Percentiles rank a stretch among this genome's conserved stretches.
Conservation (phyloP, 2,113 vertebrate species). For the Pseudorectes ferrugineus region DNA sequence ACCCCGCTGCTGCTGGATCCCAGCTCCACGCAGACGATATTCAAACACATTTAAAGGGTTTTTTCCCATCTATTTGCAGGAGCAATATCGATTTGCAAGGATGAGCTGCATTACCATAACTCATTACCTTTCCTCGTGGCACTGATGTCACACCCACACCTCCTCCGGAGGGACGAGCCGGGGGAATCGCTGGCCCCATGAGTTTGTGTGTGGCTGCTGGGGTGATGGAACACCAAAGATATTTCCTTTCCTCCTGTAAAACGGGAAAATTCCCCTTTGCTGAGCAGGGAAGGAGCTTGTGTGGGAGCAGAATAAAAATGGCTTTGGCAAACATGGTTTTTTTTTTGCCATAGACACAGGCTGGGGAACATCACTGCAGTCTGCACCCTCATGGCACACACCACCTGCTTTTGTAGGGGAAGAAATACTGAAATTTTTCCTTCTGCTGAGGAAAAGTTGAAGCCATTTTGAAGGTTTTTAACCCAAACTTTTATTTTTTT, state of each 20-base stretch:
- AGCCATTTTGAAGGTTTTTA: background rate
- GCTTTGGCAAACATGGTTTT: background rate
- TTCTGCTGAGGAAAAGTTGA: background rate
- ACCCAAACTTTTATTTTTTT: background rate
- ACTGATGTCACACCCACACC: background rate
- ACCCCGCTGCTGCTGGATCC: background rate
- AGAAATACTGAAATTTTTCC: background rate
- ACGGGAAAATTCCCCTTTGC: background rate
- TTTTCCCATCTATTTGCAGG: background rate
- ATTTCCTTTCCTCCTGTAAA: background rate
- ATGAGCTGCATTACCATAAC: background rate
- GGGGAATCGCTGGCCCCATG: background rate
- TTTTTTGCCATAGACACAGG: background rate
- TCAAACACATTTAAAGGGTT: background rate
- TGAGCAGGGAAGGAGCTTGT: background rate
- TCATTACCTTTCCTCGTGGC: background rate
- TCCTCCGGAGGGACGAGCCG: background rate
- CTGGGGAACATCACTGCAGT: background rate
- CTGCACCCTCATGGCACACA: background rate
- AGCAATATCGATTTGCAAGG: background rate
- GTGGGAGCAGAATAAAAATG: background rate
- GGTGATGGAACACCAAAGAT: background rate
- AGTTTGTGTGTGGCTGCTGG: background rate
- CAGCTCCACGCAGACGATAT: background rate
- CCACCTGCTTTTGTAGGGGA: background rate